Evolutionary conservation across 2,113 vertebrate species (phyloP).

Genomic region (Apistogramma diplotaenia): DNA sequence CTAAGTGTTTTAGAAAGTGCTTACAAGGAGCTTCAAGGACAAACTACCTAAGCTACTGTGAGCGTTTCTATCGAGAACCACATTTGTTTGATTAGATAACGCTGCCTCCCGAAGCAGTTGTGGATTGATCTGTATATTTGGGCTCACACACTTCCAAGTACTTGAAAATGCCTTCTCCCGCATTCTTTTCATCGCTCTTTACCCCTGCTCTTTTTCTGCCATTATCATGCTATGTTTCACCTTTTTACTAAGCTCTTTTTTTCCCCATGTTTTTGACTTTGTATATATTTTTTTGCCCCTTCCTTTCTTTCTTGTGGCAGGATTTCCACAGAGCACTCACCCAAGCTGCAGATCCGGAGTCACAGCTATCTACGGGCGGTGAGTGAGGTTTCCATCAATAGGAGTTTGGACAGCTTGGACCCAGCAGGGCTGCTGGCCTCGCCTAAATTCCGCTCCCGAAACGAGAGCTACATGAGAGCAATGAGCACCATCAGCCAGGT

Average conservation of each 20-base stretch:
- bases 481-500: constrained; percentile 99
- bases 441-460: constrained; percentile 97
- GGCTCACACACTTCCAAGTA: constrained; percentile 28
- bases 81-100: constrained; percentile 59
- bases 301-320: constrained; percentile 60
- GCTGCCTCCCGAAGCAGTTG: constrained; percentile 44
- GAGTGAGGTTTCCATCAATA: constrained; percentile 98
- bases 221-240: background rate
- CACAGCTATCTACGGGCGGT: constrained; percentile 98
- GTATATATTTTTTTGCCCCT: background rate
- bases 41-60: constrained; percentile 28
- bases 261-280: background rate
- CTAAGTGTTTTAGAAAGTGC: constrained; percentile 24
- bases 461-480: constrained; percentile 99
- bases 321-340: constrained; percentile 96
- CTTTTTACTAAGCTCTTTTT: background rate
- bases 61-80: constrained; percentile 26
- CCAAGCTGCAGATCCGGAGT: constrained; percentile 97
- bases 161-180: constrained; percentile 18
- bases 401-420: constrained; percentile 96
- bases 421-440: constrained; percentile 91
- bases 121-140: constrained; percentile 50
- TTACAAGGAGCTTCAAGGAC: constrained; percentile 58
- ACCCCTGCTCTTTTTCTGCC: background rate
- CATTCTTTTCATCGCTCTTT: background rate